A percentile compares a stretch with the other conserved stretches of the same genome.
phyloP scores from a whole-genome alignment of 2,797 vertebrate species.

The Astyanax mexicanus region DNA sequence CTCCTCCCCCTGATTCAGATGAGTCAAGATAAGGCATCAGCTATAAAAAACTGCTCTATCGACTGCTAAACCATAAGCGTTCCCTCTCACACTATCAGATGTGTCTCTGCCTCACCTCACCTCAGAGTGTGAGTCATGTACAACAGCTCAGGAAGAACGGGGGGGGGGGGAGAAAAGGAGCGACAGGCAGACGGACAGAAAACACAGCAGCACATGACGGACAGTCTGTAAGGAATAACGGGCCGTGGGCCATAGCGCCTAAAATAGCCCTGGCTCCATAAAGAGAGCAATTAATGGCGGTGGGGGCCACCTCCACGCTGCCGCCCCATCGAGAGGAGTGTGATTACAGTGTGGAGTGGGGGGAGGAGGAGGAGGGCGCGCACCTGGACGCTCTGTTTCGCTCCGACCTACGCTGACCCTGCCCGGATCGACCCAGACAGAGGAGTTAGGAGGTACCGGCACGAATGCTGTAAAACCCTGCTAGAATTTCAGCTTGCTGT shows the following conservation, averaged over 20 bases:
- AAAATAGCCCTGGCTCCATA: conserved; percentile 70
- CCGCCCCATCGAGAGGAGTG: conserved; percentile 60
- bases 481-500: background rate
- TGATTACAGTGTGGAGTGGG: conserved; percentile 42
- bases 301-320: conserved; percentile 68
- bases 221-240: conserved; percentile 74
- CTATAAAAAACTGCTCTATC: background rate
- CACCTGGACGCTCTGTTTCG: conserved; percentile 37
- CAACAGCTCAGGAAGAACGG: background rate
- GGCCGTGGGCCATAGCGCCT: conserved; percentile 69
- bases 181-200: background rate
- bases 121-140: background rate
- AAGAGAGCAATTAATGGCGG: conserved; percentile 73
- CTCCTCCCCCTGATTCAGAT: background rate
- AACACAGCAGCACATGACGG: conserved; percentile 60
- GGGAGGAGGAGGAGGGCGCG: conserved; percentile 11
- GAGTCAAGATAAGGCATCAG: background rate
- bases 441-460: background rate
- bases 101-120: background rate
- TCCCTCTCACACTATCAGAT: background rate
- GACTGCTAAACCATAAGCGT: background rate
- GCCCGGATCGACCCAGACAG: background rate
- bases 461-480: background rate
- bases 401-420: background rate
- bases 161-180: background rate